Conservation (phyloP, 1,140 invertebrate genomes). For the Vanessa tameamea region DNA sequence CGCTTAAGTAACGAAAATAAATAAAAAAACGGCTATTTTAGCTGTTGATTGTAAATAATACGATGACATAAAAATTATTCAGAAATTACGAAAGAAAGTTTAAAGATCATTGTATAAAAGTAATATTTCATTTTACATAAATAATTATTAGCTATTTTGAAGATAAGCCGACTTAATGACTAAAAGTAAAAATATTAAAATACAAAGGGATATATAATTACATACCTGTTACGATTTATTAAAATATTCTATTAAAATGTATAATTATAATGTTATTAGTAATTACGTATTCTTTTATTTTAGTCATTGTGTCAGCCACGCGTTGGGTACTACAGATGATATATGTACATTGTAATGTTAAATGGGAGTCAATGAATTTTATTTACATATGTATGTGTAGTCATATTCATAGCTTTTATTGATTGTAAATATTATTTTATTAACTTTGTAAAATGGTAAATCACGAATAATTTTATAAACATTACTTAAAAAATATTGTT, state of each 20-base stretch:
- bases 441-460: constrained; percentile 78
- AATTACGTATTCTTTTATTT: constrained; percentile 13
- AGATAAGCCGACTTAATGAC: constrained; percentile 35
- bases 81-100: constrained; percentile 47
- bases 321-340: constrained; percentile 29
- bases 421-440: constrained; percentile 79
- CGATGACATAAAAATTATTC: constrained; percentile 32
- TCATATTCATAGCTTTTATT: constrained; percentile 73
- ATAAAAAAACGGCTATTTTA: constrained; percentile 35
- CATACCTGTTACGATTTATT: background rate
- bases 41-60: constrained; percentile 70
- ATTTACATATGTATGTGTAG: constrained; percentile 71
- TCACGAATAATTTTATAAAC: constrained; percentile 80
- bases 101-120: constrained; percentile 37
- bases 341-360: constrained; percentile 37
- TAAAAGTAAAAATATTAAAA: constrained; percentile 12
- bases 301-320: constrained; percentile 33
- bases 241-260: constrained; percentile 1
- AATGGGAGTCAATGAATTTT: constrained; percentile 75
- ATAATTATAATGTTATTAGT: constrained; percentile 5
- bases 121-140: constrained; percentile 28
- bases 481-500: constrained; percentile 77
- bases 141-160: constrained; percentile 24
- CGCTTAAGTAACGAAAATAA: constrained; percentile 46
- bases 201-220: background rate